These are phyloP conservation scores for Coelinius sp. DNA, from an alignment of 2,888 invertebrate genomes.

Conservation along the genomic window DNA sequence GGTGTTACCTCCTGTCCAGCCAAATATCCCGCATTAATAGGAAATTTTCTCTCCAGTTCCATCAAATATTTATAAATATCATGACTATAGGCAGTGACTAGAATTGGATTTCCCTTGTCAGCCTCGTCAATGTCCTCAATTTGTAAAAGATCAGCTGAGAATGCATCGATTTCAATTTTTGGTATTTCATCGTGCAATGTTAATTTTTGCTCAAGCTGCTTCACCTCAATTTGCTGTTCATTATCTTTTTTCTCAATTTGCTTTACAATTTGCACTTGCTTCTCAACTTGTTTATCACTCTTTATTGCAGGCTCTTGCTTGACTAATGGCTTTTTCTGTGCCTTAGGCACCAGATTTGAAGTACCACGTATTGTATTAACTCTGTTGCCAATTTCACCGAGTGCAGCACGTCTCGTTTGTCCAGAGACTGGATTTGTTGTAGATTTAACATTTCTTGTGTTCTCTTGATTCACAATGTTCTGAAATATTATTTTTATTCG, in stretches of 20 bases:
- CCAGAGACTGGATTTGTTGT: slow-evolving; percentile 45
- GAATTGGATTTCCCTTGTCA: slow-evolving; percentile 81
- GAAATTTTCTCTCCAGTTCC: slow-evolving; percentile 79
- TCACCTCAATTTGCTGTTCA: slow-evolving; percentile 30
- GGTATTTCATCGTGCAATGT: slow-evolving; percentile 13
- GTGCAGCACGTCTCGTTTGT: slow-evolving; percentile 67
- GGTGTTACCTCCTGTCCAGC: slow-evolving; percentile 81
- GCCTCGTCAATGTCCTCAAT: slow-evolving; percentile 84
- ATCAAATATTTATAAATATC: slow-evolving; percentile 91
- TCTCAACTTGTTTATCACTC: slow-evolving; percentile 43
- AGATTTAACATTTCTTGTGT: slow-evolving; percentile 59
- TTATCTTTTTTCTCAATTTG: slow-evolving; percentile 50
- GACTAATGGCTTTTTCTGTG: slow-evolving; percentile 50
- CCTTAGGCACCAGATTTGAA: slow-evolving; percentile 51
- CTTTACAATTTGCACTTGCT: slow-evolving; percentile 52
- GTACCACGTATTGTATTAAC: slow-evolving; percentile 67
- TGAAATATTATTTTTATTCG: slow-evolving; percentile 47
- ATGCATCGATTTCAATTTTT: slow-evolving; percentile 53
- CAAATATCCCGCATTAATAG: slow-evolving; percentile 78
- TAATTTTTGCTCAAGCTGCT: slow-evolving; percentile 20
- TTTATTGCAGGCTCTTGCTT: slow-evolving; percentile 42
- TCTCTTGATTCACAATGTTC: slow-evolving; percentile 64
- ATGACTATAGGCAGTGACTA: slow-evolving; percentile 88
- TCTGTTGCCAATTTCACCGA: slow-evolving; percentile 73
- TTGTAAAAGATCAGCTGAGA: slow-evolving; percentile 60